A percentile compares a stretch with the other conserved stretches of the same genome.
phyloP scores from a whole-genome alignment of 1,140 invertebrate genomes.

The Rhagoletis pomonella region DNA sequence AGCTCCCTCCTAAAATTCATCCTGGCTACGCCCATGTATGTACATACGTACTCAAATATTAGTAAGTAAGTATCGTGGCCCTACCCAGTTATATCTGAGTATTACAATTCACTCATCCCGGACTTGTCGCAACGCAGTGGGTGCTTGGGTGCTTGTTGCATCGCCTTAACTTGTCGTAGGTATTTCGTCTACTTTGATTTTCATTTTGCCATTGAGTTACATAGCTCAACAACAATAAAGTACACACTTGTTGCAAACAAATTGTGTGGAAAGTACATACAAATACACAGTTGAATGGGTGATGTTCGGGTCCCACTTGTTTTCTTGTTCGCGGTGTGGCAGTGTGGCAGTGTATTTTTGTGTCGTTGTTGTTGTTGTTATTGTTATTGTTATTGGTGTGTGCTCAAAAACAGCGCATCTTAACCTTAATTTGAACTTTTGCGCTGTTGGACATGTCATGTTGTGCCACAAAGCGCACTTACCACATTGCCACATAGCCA shows the following conservation, averaged over 20 bases:
- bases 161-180: not conserved
- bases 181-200: not conserved
- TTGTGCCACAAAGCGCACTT: slow-evolving; percentile 44
- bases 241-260: slow-evolving; percentile 21
- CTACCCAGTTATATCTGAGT: not conserved
- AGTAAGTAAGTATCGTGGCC: not conserved
- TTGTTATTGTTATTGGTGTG: not conserved
- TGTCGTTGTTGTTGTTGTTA: not conserved
- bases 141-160: slow-evolving; percentile 25
- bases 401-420: slow-evolving; percentile 19
- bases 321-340: not conserved
- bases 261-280: slow-evolving; percentile 3
- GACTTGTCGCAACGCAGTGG: not conserved
- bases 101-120: not conserved
- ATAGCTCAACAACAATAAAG: not conserved
- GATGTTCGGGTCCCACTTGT: slow-evolving; percentile 17
- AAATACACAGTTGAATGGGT: too few species aligned
- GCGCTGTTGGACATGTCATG: slow-evolving; percentile 50
- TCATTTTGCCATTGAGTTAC: not conserved
- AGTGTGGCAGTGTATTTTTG: not conserved
- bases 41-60: too few species aligned
- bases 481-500: slow-evolving; percentile 21
- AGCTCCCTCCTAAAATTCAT: too few species aligned
- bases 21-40: too few species aligned
- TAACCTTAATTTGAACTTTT: slow-evolving; percentile 53